phyloP scores from a whole-genome alignment of 1,140 invertebrate genomes.

The Scaptomyza montana region DNA sequence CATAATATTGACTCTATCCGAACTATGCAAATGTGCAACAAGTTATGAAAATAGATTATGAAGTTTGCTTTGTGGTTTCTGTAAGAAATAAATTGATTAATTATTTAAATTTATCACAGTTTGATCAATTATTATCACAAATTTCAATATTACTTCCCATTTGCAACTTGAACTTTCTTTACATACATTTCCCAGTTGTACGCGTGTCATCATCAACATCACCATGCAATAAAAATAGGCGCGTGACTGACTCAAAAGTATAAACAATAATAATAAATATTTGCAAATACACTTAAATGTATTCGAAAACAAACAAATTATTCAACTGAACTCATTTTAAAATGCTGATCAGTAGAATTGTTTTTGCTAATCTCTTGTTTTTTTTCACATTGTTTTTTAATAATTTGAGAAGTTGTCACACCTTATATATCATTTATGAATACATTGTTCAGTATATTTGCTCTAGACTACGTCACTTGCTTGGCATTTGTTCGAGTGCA shows the following conservation, averaged over 20 bases:
- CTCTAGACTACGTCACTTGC: conserved; percentile 31
- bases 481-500: conserved; percentile 40
- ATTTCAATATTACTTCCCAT: background rate
- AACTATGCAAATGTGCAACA: background rate
- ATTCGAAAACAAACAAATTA: conserved; percentile 43
- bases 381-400: background rate
- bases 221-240: conserved; percentile 35
- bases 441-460: conserved; percentile 9
- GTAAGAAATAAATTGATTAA: background rate
- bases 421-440: conserved; percentile 6
- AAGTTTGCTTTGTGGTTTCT: background rate
- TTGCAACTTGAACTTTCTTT: conserved; percentile 14
- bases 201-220: background rate
- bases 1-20: too few relatives aligned
- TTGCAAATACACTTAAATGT: conserved; percentile 8
- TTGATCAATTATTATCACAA: background rate
- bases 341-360: conserved; percentile 34
- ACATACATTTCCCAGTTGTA: too few relatives aligned
- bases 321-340: conserved; percentile 56
- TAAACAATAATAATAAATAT: conserved; percentile 21
- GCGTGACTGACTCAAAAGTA: conserved; percentile 33
- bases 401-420: conserved; percentile 34
- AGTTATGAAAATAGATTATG: background rate
- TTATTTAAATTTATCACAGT: background rate
- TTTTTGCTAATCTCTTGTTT: conserved; percentile 6